Evolutionary conservation across 2,113 vertebrate species (phyloP).

Genomic region (Corythaeola cristata): DNA sequence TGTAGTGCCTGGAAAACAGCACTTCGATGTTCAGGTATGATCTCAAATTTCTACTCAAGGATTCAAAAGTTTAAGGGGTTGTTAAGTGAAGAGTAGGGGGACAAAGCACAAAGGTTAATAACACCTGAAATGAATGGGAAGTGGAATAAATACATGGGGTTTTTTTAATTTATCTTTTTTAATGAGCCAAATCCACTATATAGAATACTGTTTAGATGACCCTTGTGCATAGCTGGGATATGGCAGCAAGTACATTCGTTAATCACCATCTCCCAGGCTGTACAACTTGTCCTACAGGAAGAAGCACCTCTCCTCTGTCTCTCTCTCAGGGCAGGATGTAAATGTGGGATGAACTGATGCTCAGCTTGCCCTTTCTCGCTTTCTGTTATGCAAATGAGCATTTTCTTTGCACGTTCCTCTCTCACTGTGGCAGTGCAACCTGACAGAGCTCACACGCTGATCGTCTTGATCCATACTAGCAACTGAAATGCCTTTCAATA

Average conservation of each 20-base stretch:
- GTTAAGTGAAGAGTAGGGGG: background rate
- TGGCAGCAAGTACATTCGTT: background rate
- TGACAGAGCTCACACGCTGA: background rate
- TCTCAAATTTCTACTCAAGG: background rate
- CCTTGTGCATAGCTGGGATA: background rate
- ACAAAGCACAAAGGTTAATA: background rate
- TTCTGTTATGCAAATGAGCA: background rate
- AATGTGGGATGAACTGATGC: background rate
- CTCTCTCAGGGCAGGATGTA: background rate
- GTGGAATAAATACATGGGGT: background rate
- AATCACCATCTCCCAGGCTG: background rate
- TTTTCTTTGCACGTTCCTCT: background rate
- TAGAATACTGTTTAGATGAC: background rate
- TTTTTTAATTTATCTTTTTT: background rate
- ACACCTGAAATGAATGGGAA: background rate
- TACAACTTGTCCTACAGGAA: background rate
- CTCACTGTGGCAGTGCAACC: background rate
- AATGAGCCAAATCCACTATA: background rate
- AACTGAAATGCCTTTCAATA: background rate
- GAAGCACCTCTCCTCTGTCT: background rate
- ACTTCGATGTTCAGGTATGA: background rate
- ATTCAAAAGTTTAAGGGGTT: background rate
- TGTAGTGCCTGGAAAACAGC: constrained; percentile 3
- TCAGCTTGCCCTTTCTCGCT: background rate
- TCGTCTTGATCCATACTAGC: background rate